Evolutionary conservation across 2,888 invertebrate species (phyloP).

Genomic region (Iselma pallidipennis): DNA sequence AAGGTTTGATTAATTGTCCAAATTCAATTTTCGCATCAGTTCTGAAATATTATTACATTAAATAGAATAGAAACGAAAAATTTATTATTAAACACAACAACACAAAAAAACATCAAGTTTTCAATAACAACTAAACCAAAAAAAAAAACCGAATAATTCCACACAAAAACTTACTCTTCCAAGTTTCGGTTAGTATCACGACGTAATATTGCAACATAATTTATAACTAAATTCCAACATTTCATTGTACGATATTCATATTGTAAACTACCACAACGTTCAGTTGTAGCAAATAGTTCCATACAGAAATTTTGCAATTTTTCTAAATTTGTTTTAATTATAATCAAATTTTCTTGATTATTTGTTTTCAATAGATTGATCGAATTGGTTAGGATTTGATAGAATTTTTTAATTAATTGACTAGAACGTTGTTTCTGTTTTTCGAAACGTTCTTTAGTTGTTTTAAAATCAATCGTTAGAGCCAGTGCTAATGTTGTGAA

Average conservation of each 20-base stretch:
- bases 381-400: not conserved
- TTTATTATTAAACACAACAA: too few species aligned
- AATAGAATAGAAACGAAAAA: too few species aligned
- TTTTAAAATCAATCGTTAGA: not conserved
- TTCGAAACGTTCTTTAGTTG: not conserved
- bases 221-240: constrained; percentile 38
- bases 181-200: constrained; percentile 16
- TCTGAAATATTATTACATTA: not conserved
- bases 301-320: not conserved
- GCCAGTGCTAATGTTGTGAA: constrained; percentile 5
- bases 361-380: constrained; percentile 2
- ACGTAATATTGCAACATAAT: constrained; percentile 34
- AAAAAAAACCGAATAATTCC: not conserved
- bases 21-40: not conserved
- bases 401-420: constrained; percentile 2
- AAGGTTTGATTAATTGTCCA: not conserved
- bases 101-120: not conserved
- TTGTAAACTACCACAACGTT: constrained; percentile 32
- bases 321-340: not conserved
- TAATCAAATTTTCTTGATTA: not conserved
- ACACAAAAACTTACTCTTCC: constrained; percentile 6
- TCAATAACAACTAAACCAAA: not conserved
- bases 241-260: constrained; percentile 35
- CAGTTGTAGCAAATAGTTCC: constrained; percentile 18
- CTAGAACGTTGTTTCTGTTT: constrained; percentile 4